phyloP scores from a whole-genome alignment of 1,140 invertebrate genomes.

The Pogonomyrmex californicus region DNA sequence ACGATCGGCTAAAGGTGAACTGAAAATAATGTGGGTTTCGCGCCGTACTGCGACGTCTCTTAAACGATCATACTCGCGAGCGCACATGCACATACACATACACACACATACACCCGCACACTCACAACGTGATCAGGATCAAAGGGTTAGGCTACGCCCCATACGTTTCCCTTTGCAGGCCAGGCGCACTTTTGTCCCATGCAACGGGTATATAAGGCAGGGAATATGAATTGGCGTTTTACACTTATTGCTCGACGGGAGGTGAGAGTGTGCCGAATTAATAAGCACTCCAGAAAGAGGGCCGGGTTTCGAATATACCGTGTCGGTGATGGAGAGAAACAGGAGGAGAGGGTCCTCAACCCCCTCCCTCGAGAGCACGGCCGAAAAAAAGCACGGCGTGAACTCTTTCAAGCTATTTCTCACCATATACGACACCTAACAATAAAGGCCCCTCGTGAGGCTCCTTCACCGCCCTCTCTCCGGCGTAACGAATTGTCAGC shows the following conservation, averaged over 20 bases:
- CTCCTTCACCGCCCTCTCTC: constrained; percentile 46
- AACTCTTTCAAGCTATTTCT: constrained; percentile 75
- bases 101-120: constrained; percentile 8
- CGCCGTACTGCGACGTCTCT: constrained; percentile 42
- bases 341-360: constrained; percentile 70
- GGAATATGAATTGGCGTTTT: constrained; percentile 84
- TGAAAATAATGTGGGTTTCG: constrained; percentile 70
- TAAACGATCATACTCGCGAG: constrained; percentile 5
- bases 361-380: constrained; percentile 52
- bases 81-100: not conserved
- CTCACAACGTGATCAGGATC: constrained; percentile 63
- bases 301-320: constrained; percentile 71
- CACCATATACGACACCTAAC: constrained; percentile 59
- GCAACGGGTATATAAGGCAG: constrained; percentile 76
- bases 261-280: constrained; percentile 83
- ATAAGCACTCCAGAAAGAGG: constrained; percentile 81
- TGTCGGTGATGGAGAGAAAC: constrained; percentile 65
- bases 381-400: constrained; percentile 72
- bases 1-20: constrained; percentile 60
- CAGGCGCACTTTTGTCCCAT: constrained; percentile 75
- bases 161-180: constrained; percentile 69
- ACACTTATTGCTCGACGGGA: constrained; percentile 82
- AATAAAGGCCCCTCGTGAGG: constrained; percentile 63
- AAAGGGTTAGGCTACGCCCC: constrained; percentile 75
- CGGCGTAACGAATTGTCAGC: constrained; percentile 60